phyloP scores from a whole-genome alignment of 2,113 vertebrate species.

The Delphinapterus leucas region DNA sequence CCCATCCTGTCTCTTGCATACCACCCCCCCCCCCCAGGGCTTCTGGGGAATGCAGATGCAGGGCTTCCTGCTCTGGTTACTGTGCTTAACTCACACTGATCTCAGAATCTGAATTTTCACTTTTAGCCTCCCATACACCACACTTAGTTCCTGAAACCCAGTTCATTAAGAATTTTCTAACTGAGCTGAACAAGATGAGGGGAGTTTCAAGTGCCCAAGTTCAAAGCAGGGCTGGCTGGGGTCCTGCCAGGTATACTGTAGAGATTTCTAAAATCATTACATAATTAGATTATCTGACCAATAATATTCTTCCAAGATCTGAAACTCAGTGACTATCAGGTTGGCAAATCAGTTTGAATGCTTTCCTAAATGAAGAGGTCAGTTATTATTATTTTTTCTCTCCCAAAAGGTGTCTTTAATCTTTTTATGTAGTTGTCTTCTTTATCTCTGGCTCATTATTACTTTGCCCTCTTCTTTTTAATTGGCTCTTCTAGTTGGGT shows the following conservation, averaged over 20 bases:
- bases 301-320: not conserved
- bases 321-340: not conserved
- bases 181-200: not conserved
- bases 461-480: not conserved
- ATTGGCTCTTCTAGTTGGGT: not conserved
- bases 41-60: not conserved
- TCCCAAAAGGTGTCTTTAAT: not conserved
- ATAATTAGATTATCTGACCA: not conserved
- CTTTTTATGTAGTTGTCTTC: not conserved
- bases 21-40: fast-evolving
- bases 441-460: not conserved
- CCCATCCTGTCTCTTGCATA: not conserved
- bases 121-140: not conserved
- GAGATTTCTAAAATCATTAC: not conserved
- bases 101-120: not conserved
- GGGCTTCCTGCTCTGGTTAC: not conserved
- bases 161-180: not conserved
- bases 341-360: not conserved
- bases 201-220: not conserved
- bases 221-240: not conserved
- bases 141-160: not conserved
- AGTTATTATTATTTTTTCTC: not conserved
- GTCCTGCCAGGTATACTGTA: no score
- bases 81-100: not conserved
- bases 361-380: not conserved